phyloP scores from a whole-genome alignment of 2,797 vertebrate genomes.

The Cuniculus paca region DNA sequence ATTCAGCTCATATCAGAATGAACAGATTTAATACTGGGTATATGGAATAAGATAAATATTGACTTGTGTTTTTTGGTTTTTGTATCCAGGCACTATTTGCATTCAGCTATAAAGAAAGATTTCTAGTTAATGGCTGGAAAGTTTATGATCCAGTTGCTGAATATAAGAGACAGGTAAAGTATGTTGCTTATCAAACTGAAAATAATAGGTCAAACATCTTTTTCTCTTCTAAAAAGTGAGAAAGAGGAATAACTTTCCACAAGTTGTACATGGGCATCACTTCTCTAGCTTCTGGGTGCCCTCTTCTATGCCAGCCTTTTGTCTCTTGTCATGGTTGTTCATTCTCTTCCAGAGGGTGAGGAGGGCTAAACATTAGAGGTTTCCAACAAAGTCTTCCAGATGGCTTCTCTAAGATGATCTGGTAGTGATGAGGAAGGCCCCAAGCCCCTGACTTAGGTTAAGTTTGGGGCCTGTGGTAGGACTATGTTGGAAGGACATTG shows the following conservation, averaged over 20 bases:
- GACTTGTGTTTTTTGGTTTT: conserved; percentile 68
- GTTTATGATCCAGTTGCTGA: conserved; percentile 95
- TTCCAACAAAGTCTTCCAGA: neutral
- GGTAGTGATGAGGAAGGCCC: conserved; percentile 7
- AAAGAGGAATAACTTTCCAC: neutral
- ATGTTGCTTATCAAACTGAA: neutral
- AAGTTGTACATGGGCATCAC: neutral
- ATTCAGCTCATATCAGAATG: conserved; percentile 18
- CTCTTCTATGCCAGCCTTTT: neutral
- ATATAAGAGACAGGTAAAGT: conserved; percentile 96
- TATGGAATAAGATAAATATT: conserved; percentile 46
- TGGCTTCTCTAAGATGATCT: conserved; percentile 46
- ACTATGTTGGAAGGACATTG: neutral
- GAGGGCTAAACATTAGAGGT: neutral
- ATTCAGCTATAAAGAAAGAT: conserved; percentile 95
- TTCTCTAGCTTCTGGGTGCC: neutral
- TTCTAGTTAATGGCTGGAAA: conserved; percentile 96
- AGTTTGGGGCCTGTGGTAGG: neutral
- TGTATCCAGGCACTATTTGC: conserved; percentile 89
- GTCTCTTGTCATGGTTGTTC: neutral
- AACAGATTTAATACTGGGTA: conserved; percentile 18
- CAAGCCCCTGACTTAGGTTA: conserved; percentile 29
- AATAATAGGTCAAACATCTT: neutral
- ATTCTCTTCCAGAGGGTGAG: neutral
- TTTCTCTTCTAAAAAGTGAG: conserved; percentile 28